Base-by-base conservation (phyloP, 1,140 invertebrate genomes). In the Parapsyche elsis region DNA sequence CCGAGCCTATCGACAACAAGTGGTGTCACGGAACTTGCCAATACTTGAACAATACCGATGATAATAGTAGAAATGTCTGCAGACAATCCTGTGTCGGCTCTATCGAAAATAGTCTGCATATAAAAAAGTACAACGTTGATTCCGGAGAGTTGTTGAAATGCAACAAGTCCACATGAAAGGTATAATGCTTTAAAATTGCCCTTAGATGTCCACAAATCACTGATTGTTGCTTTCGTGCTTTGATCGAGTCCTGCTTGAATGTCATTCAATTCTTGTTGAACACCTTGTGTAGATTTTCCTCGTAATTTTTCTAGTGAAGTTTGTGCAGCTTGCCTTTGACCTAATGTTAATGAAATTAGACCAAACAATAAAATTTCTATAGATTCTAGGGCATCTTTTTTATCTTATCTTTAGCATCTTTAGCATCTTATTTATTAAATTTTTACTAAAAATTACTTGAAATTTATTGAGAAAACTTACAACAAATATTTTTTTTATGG, bases 51-150 rank as follows among this genome's bases (percentile, higher is more conserved):
- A 10, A 90, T 84, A 10, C 95, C 96, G 79, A 97, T 91, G 24
- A 97, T 92, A 73, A 97, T 96, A 0, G 95, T 93, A 0, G 92
- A 92, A 26, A 93, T 85, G 21, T 90, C 88, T 0, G 92, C 87
- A 19, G 91, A 86, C 0, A 95, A 81, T 0, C 85, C 86, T 0
- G 91, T 91, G 0, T 92, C 91, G 5, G 94, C 91, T 7, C 90
- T 90, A 0, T 86, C 83, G 84, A 94, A 96, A 84, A 95, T 96
- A 0, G 88, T 89, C 57, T 93, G 91, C 79, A 94, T 92, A 85
- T 95, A 96, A 86, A 96, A 96, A n/a, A 96, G 90, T 0, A 97
- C 92, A 1, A 94, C 93, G 86, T 96, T 96, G 84, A 95, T 95
- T 21, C 95, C 95, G 1, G 92, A 93, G n/a, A 96, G 87, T 86